These are phyloP conservation scores for Arenaria interpres DNA, from an alignment of 2,113 vertebrate species.

Conservation along the genomic window DNA sequence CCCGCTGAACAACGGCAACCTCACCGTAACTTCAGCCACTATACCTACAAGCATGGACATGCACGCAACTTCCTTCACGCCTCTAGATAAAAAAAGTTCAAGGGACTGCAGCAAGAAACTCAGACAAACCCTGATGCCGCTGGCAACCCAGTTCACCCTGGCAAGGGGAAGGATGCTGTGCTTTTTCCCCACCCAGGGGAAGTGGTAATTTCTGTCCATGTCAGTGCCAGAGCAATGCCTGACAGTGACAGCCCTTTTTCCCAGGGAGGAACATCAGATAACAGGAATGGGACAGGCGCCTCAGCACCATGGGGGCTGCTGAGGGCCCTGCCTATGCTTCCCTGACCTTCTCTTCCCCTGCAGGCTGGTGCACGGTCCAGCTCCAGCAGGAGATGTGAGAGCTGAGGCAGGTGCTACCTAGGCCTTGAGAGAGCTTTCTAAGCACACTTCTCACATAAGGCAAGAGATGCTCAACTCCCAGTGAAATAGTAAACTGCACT, in stretches of 20 bases:
- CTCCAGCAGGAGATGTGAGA: not conserved
- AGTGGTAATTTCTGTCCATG: not conserved
- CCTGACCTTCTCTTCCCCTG: not conserved
- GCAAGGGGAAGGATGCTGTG: not conserved
- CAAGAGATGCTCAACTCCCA: not conserved
- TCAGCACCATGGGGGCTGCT: rapidly evolving
- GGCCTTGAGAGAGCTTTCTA: not conserved
- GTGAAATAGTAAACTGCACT: not conserved
- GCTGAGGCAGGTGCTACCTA: not conserved
- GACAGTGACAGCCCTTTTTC: not conserved
- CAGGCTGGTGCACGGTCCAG: rapidly evolving
- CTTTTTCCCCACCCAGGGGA: not conserved
- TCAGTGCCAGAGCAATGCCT: not conserved
- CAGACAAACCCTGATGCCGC: not conserved
- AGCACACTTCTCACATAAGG: not conserved
- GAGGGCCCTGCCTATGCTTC: not conserved
- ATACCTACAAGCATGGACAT: not conserved
- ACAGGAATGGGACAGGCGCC: not conserved
- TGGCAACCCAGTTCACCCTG: not conserved
- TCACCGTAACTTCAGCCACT: not conserved
- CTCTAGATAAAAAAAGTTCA: not conserved
- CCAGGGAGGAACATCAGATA: not conserved
- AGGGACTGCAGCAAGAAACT: not conserved
- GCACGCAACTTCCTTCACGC: not conserved
- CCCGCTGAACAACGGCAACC: not conserved